phyloP scores from a whole-genome alignment of 2,888 invertebrate genomes.

The Aphrophora alni region DNA sequence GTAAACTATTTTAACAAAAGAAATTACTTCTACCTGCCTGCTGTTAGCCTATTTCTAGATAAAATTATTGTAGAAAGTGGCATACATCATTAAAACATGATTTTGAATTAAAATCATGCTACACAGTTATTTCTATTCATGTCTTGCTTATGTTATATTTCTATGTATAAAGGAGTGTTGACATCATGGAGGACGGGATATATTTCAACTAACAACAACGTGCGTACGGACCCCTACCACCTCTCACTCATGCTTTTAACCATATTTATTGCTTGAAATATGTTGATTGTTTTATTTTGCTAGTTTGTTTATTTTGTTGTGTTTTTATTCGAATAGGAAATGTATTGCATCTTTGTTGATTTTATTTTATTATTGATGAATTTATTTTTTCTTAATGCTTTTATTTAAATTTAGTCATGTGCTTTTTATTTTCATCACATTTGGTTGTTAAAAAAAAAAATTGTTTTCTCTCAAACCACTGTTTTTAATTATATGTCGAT shows the following conservation, averaged over 20 bases:
- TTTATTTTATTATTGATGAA: neutral
- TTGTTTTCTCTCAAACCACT: too few relatives aligned
- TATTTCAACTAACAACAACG: neutral
- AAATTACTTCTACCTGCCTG: neutral
- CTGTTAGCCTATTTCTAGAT: neutral
- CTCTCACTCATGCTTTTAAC: slow-evolving; percentile 32
- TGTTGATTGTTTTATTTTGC: slow-evolving; percentile 9
- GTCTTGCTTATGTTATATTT: neutral
- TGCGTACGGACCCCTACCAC: slow-evolving; percentile 16
- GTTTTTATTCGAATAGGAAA: neutral
- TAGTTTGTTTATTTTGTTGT: neutral
- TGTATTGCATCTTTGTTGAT: neutral
- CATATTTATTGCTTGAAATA: slow-evolving; percentile 3
- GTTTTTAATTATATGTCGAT: too few relatives aligned
- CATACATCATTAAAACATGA: neutral
- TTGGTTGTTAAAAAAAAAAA: neutral
- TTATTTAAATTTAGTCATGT: neutral
- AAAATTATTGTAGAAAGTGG: neutral
- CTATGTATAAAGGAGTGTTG: neutral
- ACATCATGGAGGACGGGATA: neutral
- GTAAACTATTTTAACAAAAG: neutral
- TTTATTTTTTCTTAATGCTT: neutral
- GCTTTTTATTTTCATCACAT: neutral
- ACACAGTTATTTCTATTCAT: neutral
- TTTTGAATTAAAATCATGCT: neutral